These are phyloP conservation scores for Halcyon leucocephala DNA, from an alignment of 2,797 vertebrate genomes.

Conservation along the genomic window DNA sequence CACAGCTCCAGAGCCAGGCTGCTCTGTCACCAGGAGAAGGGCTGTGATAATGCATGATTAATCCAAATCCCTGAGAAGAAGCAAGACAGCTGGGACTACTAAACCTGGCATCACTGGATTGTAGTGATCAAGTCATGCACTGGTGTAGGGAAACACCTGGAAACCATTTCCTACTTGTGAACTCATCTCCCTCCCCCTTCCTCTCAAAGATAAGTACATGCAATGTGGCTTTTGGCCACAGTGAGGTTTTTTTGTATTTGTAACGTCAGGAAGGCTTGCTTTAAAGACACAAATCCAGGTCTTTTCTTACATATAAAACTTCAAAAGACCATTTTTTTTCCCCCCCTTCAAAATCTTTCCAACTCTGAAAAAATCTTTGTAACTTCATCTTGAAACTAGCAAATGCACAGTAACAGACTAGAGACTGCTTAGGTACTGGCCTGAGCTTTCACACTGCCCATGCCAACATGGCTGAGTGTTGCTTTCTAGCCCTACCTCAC, in stretches of 20 bases:
- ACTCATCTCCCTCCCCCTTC: constrained; percentile 56
- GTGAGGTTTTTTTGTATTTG: constrained; percentile 42
- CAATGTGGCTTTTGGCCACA: constrained; percentile 60
- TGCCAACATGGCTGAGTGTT: background rate
- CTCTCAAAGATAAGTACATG: constrained; percentile 53
- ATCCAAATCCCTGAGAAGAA: constrained; percentile 23
- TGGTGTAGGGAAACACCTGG: constrained; percentile 59
- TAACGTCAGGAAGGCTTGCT: constrained; percentile 32
- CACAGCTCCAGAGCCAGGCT: background rate
- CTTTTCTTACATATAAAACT: constrained; percentile 38
- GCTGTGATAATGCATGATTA: constrained; percentile 8
- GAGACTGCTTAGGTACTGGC: background rate
- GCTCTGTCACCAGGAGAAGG: background rate
- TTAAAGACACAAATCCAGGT: constrained; percentile 49
- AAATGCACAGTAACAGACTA: background rate
- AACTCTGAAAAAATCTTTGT: background rate
- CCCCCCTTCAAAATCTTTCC: background rate
- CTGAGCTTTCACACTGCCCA: background rate
- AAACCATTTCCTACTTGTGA: constrained; percentile 66
- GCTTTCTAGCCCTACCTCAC: background rate
- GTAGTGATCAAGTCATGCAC: background rate
- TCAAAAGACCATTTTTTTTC: constrained; percentile 21
- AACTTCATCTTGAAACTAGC: background rate
- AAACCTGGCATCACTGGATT: constrained; percentile 34
- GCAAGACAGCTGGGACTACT: constrained; percentile 40